Evolutionary conservation across 2,888 invertebrate species (phyloP), one percentile per base, ranked within the genome.

Genomic region (Drosophila anomelani): DNA sequence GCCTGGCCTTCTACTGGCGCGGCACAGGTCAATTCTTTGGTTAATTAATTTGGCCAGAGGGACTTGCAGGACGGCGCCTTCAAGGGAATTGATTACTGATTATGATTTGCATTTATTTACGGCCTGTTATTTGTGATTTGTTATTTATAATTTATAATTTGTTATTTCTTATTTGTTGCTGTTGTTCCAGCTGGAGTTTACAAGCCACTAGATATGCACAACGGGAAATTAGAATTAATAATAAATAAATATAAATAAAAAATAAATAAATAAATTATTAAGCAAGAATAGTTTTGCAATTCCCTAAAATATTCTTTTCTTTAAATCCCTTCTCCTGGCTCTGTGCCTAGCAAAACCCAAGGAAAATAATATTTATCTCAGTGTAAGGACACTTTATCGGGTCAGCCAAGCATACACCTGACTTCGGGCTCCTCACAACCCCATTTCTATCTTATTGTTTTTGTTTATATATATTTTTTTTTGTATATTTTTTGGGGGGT

Each of bases 101-200:
- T 80, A 67, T 82, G 38, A 69, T 83, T 69, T 79, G 81, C 75
- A 83, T 81, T 81, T 77, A 77, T 81, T 81, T 79, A 75, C 46
- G 69, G 41, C 54, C 57, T 55, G 32, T 78, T 63, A 62, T 36
- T 71, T 46, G 9, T 26, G 9, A 46, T 46, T 43, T 43, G 13
- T 43, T 20, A 13, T 43, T 43, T 43, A 23, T 43, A 43, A 20
- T 23, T 46, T 46, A 15, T 26, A 26, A 46, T 46, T 46, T 62
- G 20, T 78, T 54, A 62, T 44, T 71, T 60, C 20, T 73, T 53
- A 62, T 44, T 61, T 55, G 60, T 71, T 78, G 63, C 55, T 55
- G 60, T 71, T 78, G 63, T 68, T 84, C 75, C 81, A 81, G 84
- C 75, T 84, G 81, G 38, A 59, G 38, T 51, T 53, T 29, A 44